phyloP scores from a whole-genome alignment of 2,113 vertebrate species.

The Jacana jacana region DNA sequence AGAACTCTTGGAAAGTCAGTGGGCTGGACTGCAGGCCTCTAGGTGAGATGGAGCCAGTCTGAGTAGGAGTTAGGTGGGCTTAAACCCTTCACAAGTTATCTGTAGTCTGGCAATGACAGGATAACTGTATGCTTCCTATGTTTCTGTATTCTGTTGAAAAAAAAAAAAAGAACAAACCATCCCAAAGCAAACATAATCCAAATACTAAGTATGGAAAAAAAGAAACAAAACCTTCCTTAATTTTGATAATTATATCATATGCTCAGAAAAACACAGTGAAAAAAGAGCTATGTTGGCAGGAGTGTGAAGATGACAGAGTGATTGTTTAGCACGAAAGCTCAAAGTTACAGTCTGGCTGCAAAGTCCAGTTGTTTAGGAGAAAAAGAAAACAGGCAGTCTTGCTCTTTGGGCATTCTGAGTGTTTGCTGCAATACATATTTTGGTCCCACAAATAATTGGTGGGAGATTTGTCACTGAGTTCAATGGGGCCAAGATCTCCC shows the following conservation, averaged over 20 bases:
- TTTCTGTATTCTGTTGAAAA: neutral
- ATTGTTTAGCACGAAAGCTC: neutral
- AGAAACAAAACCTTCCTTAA: neutral
- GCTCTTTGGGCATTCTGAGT: neutral
- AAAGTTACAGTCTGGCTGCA: neutral
- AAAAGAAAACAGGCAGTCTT: neutral
- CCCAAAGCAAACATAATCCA: neutral
- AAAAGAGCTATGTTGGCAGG: neutral
- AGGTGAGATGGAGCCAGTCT: neutral
- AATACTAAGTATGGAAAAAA: neutral
- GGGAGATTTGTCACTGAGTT: neutral
- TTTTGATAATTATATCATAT: neutral
- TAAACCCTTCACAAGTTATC: neutral
- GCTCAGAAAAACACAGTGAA: neutral
- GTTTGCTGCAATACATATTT: neutral
- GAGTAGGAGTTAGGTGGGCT: neutral
- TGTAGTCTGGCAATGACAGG: neutral
- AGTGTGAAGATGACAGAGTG: neutral
- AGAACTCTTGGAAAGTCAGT: neutral
- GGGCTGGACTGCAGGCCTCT: neutral
- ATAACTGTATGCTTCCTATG: neutral
- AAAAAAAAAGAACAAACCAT: neutral
- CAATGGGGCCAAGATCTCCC: neutral
- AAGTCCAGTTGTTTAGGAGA: neutral
- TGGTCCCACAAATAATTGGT: neutral